A percentile compares a stretch with the other conserved stretches of the same genome.
Conservation (phyloP, 2,888 invertebrate genomes). For the Fragum fragum region DNA sequence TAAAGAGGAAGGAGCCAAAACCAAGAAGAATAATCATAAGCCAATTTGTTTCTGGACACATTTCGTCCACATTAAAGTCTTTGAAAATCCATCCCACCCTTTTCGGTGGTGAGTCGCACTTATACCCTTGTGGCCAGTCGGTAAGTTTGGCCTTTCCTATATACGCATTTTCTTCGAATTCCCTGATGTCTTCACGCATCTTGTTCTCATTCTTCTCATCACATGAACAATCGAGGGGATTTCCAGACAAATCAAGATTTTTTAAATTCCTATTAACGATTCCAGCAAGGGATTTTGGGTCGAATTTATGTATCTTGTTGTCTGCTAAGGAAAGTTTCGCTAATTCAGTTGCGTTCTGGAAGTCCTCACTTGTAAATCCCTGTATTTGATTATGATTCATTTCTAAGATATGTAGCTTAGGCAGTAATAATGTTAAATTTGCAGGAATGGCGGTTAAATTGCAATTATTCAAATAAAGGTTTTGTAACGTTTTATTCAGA, state of each 20-base stretch:
- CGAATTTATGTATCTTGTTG: conserved; percentile 2
- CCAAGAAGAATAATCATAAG: conserved; percentile 4
- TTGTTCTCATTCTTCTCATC: background rate
- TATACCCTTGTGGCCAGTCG: conserved; percentile 36
- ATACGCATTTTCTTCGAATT: background rate
- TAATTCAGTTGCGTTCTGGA: background rate
- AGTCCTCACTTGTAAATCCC: background rate
- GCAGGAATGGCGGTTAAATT: conserved; percentile 29
- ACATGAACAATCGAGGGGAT: conserved; percentile 32
- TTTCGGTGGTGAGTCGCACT: conserved; percentile 27
- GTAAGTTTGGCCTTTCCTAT: conserved; percentile 20
- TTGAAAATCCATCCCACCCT: conserved; percentile 2
- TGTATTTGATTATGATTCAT: conserved; percentile 10
- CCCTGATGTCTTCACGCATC: conserved; percentile 1
- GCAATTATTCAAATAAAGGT: background rate
- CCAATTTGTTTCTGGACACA: conserved; percentile 10
- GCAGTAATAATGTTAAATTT: background rate
- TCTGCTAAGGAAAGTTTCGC: background rate
- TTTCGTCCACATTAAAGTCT: conserved; percentile 13
- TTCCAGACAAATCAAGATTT: background rate
- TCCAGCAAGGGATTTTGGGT: background rate
- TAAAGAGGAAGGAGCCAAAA: conserved; percentile 22
- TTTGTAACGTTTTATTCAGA: background rate
- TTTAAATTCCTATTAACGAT: background rate
- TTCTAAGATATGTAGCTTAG: conserved; percentile 1